A percentile compares a stretch with the other conserved stretches of the same genome.
Conservation (phyloP, 2,888 invertebrate genomes). For the Argyresthia goedartella region DNA sequence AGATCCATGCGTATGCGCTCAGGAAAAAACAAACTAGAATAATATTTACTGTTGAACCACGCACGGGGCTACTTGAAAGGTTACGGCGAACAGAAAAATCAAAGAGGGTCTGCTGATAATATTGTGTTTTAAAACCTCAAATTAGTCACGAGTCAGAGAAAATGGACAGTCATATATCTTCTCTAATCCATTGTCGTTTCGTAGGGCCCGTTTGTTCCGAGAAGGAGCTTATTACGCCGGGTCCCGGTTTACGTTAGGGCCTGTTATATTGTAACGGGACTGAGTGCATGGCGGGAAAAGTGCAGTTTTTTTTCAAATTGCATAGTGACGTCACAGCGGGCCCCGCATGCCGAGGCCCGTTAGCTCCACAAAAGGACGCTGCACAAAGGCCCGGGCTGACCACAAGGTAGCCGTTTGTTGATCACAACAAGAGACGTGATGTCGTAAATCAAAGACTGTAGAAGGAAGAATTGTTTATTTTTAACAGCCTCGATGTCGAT, state of each 20-base stretch:
- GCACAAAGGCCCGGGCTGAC: slow-evolving; percentile 46
- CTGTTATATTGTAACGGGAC: slow-evolving; percentile 53
- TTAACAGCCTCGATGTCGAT: slow-evolving; percentile 10
- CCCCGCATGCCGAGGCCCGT: slow-evolving; percentile 37
- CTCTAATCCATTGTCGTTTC: slow-evolving; percentile 39
- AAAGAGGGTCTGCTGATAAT: slow-evolving; percentile 28
- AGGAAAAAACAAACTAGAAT: too few species aligned
- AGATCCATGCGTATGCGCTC: background rate
- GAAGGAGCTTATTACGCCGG: slow-evolving; percentile 45
- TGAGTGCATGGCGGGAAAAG: slow-evolving; percentile 47
- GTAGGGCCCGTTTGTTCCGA: slow-evolving; percentile 43
- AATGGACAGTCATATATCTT: slow-evolving; percentile 51
- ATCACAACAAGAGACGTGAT: slow-evolving; percentile 28
- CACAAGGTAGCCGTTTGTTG: slow-evolving; percentile 53
- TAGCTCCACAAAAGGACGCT: slow-evolving; percentile 42
- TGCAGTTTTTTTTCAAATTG: slow-evolving; percentile 53
- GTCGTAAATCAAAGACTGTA: slow-evolving; percentile 21
- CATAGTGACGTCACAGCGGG: slow-evolving; percentile 55
- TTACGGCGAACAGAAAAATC: slow-evolving; percentile 25
- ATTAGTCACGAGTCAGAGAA: slow-evolving; percentile 48
- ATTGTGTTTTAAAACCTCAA: slow-evolving; percentile 53
- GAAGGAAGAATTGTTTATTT: slow-evolving; percentile 22
- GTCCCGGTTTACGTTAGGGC: slow-evolving; percentile 61
- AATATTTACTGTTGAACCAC: slow-evolving; percentile 21
- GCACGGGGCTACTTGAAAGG: slow-evolving; percentile 36